Evolutionary conservation across 2,113 vertebrate genomes (phyloP).

Genomic region (Thinocorus orbignyianus): DNA sequence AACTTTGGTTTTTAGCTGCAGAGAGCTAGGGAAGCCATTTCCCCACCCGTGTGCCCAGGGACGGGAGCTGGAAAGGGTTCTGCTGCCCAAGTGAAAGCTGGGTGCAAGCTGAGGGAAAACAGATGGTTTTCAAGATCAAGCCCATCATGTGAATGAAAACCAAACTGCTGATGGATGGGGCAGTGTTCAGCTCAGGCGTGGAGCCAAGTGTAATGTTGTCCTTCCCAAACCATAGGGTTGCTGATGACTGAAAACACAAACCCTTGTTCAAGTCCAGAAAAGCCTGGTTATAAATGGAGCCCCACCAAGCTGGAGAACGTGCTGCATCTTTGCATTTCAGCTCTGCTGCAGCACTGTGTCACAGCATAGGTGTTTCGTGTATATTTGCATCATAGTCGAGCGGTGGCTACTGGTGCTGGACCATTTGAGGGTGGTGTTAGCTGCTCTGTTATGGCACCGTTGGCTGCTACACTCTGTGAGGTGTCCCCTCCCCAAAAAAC

Average conservation of each 20-base stretch:
- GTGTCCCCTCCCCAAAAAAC: rapidly evolving
- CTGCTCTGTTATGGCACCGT: rapidly evolving
- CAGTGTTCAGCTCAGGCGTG: background rate
- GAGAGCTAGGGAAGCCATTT: background rate
- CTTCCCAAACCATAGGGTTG: background rate
- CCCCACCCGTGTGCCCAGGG: background rate
- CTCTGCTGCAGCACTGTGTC: background rate
- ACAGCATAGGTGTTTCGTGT: rapidly evolving
- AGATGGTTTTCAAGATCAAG: conserved; percentile 51
- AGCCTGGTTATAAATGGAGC: background rate
- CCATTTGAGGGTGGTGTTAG: background rate
- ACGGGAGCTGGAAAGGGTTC: background rate
- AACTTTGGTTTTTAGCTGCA: background rate
- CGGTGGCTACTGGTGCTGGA: background rate
- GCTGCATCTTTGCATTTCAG: background rate
- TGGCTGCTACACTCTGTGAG: background rate
- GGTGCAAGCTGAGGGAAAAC: conserved; percentile 37
- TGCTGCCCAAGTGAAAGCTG: conserved; percentile 25
- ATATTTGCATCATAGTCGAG: background rate
- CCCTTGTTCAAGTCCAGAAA: background rate
- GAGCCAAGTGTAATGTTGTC: background rate
- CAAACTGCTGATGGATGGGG: conserved; percentile 45
- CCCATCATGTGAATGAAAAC: background rate
- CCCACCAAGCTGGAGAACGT: rapidly evolving
- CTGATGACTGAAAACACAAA: background rate